A percentile compares a stretch with the other conserved stretches of the same genome.
Conservation (phyloP, 2,888 invertebrate genomes). For the Odontothrips loti region DNA sequence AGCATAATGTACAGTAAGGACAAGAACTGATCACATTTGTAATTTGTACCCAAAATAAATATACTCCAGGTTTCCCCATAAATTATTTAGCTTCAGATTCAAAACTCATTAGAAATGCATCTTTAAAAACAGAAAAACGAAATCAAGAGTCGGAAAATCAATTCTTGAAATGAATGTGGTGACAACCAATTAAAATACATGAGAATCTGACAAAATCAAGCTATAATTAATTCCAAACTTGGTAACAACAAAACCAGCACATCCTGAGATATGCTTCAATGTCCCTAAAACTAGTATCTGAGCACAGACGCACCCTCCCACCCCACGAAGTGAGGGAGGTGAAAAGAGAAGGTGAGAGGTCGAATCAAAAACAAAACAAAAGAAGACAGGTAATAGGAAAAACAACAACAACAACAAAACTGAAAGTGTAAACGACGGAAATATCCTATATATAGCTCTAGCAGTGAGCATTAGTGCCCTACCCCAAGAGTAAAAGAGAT, state of each 20-base stretch:
- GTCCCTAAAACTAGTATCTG: neutral
- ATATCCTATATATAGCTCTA: neutral
- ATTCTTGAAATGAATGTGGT: no score
- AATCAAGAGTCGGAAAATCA: no score
- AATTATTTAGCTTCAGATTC: no score
- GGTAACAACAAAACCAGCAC: neutral
- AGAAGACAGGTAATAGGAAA: neutral
- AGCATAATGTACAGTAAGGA: neutral
- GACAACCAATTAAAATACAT: no score
- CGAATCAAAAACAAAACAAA: neutral
- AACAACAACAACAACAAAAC: neutral
- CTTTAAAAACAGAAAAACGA: no score
- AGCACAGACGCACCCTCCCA: neutral
- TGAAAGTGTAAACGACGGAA: neutral
- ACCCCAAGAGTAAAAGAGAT: slow-evolving; percentile 19
- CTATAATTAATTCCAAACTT: neutral
- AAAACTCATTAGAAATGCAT: no score
- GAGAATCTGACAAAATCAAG: no score
- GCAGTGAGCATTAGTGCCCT: neutral
- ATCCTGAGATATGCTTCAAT: neutral
- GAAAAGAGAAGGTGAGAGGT: neutral
- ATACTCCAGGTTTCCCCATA: neutral
- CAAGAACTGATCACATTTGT: slow-evolving; percentile 1
- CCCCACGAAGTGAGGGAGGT: neutral
- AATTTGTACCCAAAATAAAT: slow-evolving; percentile 6